Base-by-base conservation (phyloP, 2,888 invertebrate genomes). In the Oscheius sp. region DNA sequence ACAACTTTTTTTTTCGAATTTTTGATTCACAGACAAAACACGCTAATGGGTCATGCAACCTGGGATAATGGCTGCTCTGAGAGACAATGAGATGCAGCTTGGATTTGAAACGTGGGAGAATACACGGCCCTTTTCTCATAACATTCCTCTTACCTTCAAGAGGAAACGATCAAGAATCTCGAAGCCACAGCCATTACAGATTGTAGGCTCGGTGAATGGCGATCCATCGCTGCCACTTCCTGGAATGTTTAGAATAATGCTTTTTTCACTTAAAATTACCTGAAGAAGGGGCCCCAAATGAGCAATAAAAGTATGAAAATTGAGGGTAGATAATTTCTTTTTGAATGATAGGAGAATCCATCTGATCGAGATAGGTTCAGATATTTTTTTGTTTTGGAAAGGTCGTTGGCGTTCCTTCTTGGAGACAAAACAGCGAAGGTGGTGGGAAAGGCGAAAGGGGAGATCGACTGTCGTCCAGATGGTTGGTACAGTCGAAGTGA, bases 141-240 rank as follows among this genome's bases (percentile, higher is more conserved):
- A 3, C 20, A 52, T 20, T 6, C 8, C 8, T 37, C 73, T 65
- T 15, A 82, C 77, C 68, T 78, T 74, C 45, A 80, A 71, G 29
- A 83, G 70, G 55, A 69, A 80, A 67, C 75, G 70, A 48, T 84
- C 84, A 4, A 69, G 55, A 45, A 84, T 84, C 29, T 63, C 70
- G 61, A 69, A 79, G 12, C 80, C 80, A 67, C 84, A 84, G 17
- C 77, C 80, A 12, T 58, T 70, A 70, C 84, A 82, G 23, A 65
- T 53, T 10, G 45, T 65, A 15, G 61, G 23, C 20, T 74, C 71
- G 25, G 67, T 65, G 65, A 42, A 70, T n/a, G 70, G 70, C 1
- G 68, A 52, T 15, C 39, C 34, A 17, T 37, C 61, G 25, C 48
- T 37, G 61, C 68, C 68, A 29, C 45, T 29, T 17, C 61, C 61